These are phyloP conservation scores for Fabriciana adippe DNA, from an alignment of 2,888 invertebrate species.

Conservation along the genomic window DNA sequence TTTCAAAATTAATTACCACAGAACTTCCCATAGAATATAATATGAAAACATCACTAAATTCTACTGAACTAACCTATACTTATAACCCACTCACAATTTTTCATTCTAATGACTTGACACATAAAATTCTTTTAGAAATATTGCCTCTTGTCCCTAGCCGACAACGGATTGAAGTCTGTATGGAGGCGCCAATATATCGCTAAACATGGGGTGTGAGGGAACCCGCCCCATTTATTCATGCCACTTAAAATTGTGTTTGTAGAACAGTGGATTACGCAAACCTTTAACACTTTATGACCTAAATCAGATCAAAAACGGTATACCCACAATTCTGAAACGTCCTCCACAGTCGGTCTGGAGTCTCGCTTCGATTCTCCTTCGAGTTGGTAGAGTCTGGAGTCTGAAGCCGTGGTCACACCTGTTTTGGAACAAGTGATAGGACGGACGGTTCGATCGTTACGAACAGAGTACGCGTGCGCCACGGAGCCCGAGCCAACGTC, in stretches of 20 bases:
- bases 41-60: not conserved
- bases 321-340: conserved; percentile 2
- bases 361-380: not conserved
- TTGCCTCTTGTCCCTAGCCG: conserved; percentile 23
- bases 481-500: conserved; percentile 43
- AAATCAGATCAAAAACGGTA: conserved; percentile 4
- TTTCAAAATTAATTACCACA: not conserved
- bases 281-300: conserved; percentile 11
- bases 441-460: conserved; percentile 46
- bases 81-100: conserved; percentile 17
- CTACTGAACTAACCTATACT: not conserved
- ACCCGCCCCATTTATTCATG: conserved; percentile 28
- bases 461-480: conserved; percentile 47
- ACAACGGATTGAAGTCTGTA: conserved; percentile 30
- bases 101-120: conserved; percentile 21
- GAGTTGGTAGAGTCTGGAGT: not conserved
- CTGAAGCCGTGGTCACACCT: conserved; percentile 25
- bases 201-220: conserved; percentile 27
- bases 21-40: not conserved
- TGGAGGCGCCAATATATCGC: conserved; percentile 35
- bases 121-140: conserved; percentile 26
- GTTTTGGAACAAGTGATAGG: conserved; percentile 24
- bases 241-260: conserved; percentile 34
- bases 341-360: conserved; percentile 4
- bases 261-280: conserved; percentile 30